These are phyloP conservation scores for Megamerina dolium DNA, from an alignment of 2,888 invertebrate genomes.

Conservation along the genomic window DNA sequence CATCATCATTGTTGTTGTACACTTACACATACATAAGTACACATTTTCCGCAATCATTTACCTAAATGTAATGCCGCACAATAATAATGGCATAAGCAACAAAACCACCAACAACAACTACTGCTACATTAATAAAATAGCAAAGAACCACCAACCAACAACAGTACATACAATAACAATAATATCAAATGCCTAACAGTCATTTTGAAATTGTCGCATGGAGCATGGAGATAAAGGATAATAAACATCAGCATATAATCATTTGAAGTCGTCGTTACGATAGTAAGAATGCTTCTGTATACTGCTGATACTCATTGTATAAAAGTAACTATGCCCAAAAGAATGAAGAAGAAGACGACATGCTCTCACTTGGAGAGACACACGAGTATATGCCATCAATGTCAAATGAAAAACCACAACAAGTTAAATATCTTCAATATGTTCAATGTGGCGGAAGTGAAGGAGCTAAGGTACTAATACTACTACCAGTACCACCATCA, in stretches of 20 bases:
- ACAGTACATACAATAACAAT: conserved; percentile 3
- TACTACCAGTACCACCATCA: not conserved
- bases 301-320: not conserved
- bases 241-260: conserved; percentile 3
- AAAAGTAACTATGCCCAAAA: not conserved
- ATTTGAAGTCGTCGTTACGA: not conserved
- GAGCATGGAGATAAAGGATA: conserved; percentile 8
- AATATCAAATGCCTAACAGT: conserved; percentile 7
- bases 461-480: not conserved
- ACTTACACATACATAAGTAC: not conserved
- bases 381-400: conserved; percentile 2
- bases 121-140: no score
- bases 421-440: not conserved
- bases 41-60: conserved; percentile 10
- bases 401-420: conserved; percentile 7
- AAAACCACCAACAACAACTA: conserved; percentile 1
- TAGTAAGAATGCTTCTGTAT: not conserved
- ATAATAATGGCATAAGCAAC: not conserved
- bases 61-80: conserved; percentile 6
- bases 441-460: not conserved
- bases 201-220: conserved; percentile 9
- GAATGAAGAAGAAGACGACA: not conserved
- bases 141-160: not conserved
- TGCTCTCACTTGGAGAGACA: no score
- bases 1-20: no score